Percentiles rank a stretch among this genome's conserved stretches.
phyloP scores from a whole-genome alignment of 1,140 invertebrate genomes.

The Dinothrombium tinctorium region DNA sequence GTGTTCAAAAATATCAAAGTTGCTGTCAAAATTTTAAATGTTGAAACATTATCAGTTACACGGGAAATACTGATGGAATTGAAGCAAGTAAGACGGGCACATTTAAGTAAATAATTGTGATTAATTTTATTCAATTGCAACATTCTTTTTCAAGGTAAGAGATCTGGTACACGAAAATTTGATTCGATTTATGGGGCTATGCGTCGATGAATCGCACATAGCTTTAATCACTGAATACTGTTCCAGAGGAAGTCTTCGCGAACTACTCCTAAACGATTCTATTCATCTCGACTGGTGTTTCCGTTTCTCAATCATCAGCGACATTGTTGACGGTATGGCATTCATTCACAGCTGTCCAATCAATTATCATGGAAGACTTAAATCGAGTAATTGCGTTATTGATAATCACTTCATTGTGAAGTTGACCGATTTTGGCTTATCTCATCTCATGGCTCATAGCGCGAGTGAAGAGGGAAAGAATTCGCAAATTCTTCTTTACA shows the following conservation, averaged over 20 bases:
- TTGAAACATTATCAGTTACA: no score
- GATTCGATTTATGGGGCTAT: constrained; percentile 58
- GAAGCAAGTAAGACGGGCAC: no score
- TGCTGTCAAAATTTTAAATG: no score
- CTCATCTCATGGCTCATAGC: constrained; percentile 26
- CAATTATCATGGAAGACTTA: constrained; percentile 78
- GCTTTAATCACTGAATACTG: constrained; percentile 78
- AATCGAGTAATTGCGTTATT: constrained; percentile 91
- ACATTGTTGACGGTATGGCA: constrained; percentile 48
- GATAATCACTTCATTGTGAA: constrained; percentile 91
- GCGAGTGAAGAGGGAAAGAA: constrained; percentile 5
- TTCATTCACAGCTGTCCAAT: constrained; percentile 78
- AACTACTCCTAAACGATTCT: constrained; percentile 80
- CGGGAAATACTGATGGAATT: no score
- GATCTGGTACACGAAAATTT: constrained; percentile 71
- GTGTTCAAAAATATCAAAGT: no score
- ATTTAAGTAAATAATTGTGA: no score
- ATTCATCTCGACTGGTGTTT: constrained; percentile 81
- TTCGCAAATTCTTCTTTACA: constrained; percentile 39
- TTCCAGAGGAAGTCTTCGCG: constrained; percentile 63
- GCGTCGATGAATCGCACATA: constrained; percentile 37
- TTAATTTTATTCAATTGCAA: no score
- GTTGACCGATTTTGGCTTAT: constrained; percentile 86
- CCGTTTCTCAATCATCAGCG: constrained; percentile 63
- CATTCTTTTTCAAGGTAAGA: no score